These are phyloP conservation scores for Aulostomus chinensis DNA, from an alignment of 2,797 vertebrate species.

Conservation along the genomic window DNA sequence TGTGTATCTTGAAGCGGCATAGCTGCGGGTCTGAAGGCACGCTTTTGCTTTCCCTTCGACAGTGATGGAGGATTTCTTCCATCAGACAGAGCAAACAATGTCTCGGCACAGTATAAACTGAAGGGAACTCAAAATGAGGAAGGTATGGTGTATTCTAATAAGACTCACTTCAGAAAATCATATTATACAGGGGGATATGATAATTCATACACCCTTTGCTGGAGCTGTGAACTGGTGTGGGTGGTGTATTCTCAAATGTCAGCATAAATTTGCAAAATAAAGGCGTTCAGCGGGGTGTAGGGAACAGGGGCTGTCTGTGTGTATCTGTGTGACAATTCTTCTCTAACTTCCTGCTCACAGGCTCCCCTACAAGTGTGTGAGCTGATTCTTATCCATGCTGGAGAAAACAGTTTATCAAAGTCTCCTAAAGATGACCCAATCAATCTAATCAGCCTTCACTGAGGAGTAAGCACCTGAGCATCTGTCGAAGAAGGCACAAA, in stretches of 20 bases:
- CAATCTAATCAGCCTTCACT: constrained; percentile 56
- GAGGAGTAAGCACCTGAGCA: constrained; percentile 44
- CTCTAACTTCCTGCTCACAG: constrained; percentile 41
- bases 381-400: constrained; percentile 32
- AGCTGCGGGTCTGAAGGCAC: constrained; percentile 37
- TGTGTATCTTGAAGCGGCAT: constrained; percentile 53
- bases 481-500: constrained; percentile 54
- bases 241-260: constrained; percentile 83
- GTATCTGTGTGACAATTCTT: constrained; percentile 37
- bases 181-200: constrained; percentile 81
- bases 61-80: constrained; percentile 55
- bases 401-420: constrained; percentile 37
- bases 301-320: constrained; percentile 57
- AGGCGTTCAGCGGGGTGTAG: constrained; percentile 75
- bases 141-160: constrained; percentile 70
- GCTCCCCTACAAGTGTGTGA: constrained; percentile 42
- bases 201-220: constrained; percentile 81
- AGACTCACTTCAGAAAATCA: constrained; percentile 80
- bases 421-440: constrained; percentile 50
- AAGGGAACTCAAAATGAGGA: constrained; percentile 47
- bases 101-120: constrained; percentile 38
- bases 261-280: constrained; percentile 88
- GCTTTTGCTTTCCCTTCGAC: constrained; percentile 33
- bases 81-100: constrained; percentile 61
- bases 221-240: constrained; percentile 78